Evolutionary conservation across 2,113 vertebrate species (phyloP).

Genomic region (Regulus satrapa): DNA sequence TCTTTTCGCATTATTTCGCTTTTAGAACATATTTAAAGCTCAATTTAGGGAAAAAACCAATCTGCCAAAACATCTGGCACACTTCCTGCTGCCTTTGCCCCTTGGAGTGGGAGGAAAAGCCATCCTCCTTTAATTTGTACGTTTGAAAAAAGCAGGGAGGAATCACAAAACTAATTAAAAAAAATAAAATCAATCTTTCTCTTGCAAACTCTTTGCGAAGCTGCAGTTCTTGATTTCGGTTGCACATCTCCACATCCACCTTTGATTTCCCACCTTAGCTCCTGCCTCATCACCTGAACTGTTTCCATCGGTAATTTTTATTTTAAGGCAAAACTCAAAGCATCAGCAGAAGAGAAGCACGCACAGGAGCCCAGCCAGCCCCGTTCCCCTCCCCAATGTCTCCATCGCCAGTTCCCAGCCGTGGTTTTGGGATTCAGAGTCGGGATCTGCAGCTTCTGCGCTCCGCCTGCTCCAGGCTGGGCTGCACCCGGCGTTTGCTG

Average conservation of each 20-base stretch:
- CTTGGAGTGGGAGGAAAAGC: background rate
- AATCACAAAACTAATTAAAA: background rate
- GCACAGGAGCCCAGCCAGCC: background rate
- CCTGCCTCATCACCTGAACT: background rate
- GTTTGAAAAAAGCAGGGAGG: background rate
- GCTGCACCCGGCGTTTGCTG: background rate
- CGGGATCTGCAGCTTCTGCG: background rate
- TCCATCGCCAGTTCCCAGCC: rapidly evolving
- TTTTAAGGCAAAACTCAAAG: background rate
- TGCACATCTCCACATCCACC: background rate
- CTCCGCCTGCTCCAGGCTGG: background rate
- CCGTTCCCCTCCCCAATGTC: rapidly evolving
- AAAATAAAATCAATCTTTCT: background rate
- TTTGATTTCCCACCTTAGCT: background rate
- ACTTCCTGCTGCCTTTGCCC: background rate
- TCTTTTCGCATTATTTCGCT: background rate
- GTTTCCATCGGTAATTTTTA: background rate
- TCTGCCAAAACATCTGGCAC: background rate
- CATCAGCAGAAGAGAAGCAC: background rate
- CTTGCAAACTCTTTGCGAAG: background rate
- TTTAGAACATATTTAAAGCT: background rate
- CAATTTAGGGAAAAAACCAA: background rate
- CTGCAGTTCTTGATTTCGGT: background rate
- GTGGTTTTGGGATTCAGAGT: background rate
- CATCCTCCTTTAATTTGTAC: background rate